Percentiles rank a stretch among this genome's conserved stretches.
Conservation (phyloP, 35 echinoderm and acorn worm species). For the Eucidaris tribuloides region DNA sequence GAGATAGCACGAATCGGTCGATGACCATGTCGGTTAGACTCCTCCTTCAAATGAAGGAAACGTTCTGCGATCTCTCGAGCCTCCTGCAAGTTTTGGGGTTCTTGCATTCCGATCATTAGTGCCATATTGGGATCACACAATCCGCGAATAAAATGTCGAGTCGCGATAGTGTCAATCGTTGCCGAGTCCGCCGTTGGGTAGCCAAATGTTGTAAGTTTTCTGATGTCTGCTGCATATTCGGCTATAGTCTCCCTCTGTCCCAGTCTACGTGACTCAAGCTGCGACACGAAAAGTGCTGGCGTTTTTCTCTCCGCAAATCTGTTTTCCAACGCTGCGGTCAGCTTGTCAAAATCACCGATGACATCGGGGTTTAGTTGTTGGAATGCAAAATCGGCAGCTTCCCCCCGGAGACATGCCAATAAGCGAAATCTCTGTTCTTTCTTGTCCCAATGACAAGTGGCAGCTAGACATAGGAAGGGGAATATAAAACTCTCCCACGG, state of each 20-base stretch:
- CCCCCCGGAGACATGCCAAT: not conserved
- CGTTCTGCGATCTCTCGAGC: too few relatives aligned
- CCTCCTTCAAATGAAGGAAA: not conserved
- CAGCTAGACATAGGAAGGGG: not conserved
- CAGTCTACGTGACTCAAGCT: not conserved
- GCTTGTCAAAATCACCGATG: not conserved
- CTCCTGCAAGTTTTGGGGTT: not conserved
- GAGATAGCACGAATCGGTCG: not conserved
- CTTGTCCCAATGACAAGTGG: not conserved
- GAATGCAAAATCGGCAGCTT: not conserved
- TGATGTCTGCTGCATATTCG: not conserved
- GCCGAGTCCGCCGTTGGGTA: not conserved
- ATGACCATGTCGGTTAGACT: not conserved
- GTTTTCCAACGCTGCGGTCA: not conserved
- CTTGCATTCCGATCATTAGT: not conserved
- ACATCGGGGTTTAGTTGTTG: not conserved
- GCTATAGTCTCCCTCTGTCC: not conserved
- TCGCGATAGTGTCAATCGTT: not conserved
- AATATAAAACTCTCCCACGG: not conserved
- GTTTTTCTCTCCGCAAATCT: not conserved
- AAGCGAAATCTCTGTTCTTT: not conserved
- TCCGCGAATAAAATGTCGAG: not conserved
- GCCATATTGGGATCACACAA: not conserved
- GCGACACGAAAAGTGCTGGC: not conserved
- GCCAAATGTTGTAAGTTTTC: not conserved